These are phyloP conservation scores for Hypomecis atomaria DNA, from an alignment of 2,888 invertebrate species.

Conservation along the genomic window DNA sequence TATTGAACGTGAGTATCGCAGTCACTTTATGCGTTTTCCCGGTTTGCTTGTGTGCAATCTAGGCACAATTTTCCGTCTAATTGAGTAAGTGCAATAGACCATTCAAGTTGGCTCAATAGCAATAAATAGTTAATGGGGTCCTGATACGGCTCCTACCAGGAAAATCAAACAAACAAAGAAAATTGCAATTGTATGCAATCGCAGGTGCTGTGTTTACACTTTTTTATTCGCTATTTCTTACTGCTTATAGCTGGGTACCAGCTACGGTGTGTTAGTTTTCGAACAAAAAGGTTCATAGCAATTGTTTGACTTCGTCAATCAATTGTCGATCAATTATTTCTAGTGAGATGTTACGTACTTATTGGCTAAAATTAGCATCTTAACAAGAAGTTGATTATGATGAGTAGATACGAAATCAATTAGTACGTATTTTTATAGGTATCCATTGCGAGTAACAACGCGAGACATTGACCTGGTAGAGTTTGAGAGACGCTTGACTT, in stretches of 20 bases:
- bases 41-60: constrained; percentile 52
- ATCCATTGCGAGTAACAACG: too few species aligned
- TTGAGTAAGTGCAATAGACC: constrained; percentile 79
- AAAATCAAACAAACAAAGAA: constrained; percentile 54
- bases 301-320: background rate
- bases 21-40: constrained; percentile 35
- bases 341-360: too few species aligned
- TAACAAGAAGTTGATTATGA: too few species aligned
- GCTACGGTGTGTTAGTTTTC: constrained; percentile 11
- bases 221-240: constrained; percentile 21
- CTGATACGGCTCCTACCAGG: constrained; percentile 64
- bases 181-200: constrained; percentile 22
- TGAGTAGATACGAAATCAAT: too few species aligned
- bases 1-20: constrained; percentile 19
- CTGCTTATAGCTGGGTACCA: constrained; percentile 6
- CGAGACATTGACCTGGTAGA: too few species aligned
- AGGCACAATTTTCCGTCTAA: constrained; percentile 81
- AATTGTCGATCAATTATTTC: background rate
- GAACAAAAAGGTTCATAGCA: constrained; percentile 7
- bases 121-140: constrained; percentile 74
- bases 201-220: constrained; percentile 27
- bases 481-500: too few species aligned
- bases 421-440: too few species aligned
- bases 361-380: too few species aligned
- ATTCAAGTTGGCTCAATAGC: constrained; percentile 69